Evolutionary conservation across 2,888 invertebrate species (phyloP).

Genomic region (Diplolepis rosae): DNA sequence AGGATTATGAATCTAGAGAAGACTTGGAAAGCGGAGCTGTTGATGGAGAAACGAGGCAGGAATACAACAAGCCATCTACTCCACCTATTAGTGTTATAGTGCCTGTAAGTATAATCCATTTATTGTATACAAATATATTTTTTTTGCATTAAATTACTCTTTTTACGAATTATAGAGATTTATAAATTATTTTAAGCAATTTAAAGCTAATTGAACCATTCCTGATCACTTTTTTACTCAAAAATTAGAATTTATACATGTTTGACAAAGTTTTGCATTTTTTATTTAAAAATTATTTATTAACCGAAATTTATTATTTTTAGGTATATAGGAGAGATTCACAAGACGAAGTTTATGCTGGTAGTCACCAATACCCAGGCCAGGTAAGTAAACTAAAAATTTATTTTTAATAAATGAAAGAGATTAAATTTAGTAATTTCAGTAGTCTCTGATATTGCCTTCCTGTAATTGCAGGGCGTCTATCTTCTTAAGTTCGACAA

Average conservation of each 20-base stretch:
- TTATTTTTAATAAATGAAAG: not conserved
- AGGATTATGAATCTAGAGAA: constrained; percentile 77
- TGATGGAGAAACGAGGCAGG: constrained; percentile 52
- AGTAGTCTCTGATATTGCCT: not conserved
- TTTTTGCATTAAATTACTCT: too few relatives aligned
- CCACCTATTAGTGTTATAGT: constrained; percentile 68
- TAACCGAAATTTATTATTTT: constrained; percentile 73
- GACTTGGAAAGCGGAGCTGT: constrained; percentile 75
- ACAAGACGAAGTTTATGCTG: constrained; percentile 97
- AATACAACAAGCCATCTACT: constrained; percentile 52
- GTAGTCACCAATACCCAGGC: constrained; percentile 96
- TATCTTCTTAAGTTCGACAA: constrained; percentile 99
- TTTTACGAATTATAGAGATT: too few relatives aligned
- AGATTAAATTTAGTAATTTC: not conserved
- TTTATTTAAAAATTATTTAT: too few relatives aligned
- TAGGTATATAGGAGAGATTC: constrained; percentile 97
- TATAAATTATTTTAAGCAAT: too few relatives aligned
- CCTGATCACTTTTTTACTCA: too few relatives aligned
- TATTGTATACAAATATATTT: too few relatives aligned
- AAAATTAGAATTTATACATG: too few relatives aligned
- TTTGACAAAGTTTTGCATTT: too few relatives aligned
- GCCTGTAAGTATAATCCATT: constrained; percentile 59
- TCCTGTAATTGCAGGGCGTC: constrained; percentile 82
- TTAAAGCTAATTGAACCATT: too few relatives aligned
- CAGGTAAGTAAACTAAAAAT: constrained; percentile 56